Evolutionary conservation across 2,888 invertebrate species (phyloP), one percentile per base, ranked within the genome.

Genomic region (Drosophila subsilvestris): DNA sequence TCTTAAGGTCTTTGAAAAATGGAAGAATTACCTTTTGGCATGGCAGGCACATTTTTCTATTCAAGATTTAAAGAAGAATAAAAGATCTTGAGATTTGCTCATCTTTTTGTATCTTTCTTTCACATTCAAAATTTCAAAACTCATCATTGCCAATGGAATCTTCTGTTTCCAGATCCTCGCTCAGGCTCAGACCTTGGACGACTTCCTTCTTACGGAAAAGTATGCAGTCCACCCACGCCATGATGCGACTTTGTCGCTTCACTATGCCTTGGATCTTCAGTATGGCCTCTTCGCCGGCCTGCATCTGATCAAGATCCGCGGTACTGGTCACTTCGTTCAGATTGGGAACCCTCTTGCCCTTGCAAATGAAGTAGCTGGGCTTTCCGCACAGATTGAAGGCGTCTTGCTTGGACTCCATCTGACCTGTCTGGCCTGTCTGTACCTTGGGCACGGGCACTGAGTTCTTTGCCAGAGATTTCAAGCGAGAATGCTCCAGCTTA

Each of bases 221-320:
- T n/a, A 37, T n/a, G 9, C 7, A 37, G 1, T 63, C 48, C 12
- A 71, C 25, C 10, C 44, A 47, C 8, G 49, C n/a, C 3, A 71
- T 12, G 0, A 74, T 67, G 43, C 43, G n/a, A 2, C 14, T 42
- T 29, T 80, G 85, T 1, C 63, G 51, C 0, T 56, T 43, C 7
- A 80, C n/a, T 9, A 80, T 51, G 3, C 14, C 47, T 12, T 75
- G n/a, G 0, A 78, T 8, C 18, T 69, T 69, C 5, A 17, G 4
- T 2, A 51, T 12, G 6, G 63, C 44, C 37, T 12, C 27, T 4
- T 17, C 8, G 0, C 22, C 10, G 5, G 0, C 18, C 6, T 29
- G 22, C 7, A 22, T 32, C 10, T 45, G 50, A 42, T 55, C 6
- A 50, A 58, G 58, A 17, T 58, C 49, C 10, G 58, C 12, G 2